Conservation (phyloP, 2,888 invertebrate species). For the Melieria omissa region DNA sequence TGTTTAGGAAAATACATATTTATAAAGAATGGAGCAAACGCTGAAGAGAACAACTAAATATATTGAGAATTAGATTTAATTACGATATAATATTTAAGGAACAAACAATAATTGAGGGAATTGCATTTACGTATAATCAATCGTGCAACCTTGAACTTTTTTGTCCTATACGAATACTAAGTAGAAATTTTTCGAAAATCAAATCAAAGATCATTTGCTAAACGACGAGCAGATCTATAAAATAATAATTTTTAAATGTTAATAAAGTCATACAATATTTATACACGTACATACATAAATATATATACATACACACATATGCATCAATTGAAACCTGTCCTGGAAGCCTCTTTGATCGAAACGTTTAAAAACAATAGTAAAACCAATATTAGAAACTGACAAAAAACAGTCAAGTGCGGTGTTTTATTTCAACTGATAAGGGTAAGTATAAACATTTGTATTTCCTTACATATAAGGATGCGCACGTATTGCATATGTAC, state of each 20-base stretch:
- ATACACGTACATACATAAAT: conserved; percentile 5
- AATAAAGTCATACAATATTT: background rate
- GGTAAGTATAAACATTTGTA: no score
- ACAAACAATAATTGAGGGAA: conserved; percentile 13
- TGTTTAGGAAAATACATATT: conserved; percentile 37
- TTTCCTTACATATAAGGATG: no score
- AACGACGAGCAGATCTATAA: background rate
- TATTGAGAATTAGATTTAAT: conserved; percentile 7
- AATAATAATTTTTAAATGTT: conserved; percentile 11
- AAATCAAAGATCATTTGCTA: background rate
- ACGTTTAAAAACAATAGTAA: conserved; percentile 9
- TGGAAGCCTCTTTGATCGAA: conserved; percentile 6
- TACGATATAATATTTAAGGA: conserved; percentile 6
- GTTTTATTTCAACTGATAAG: no score
- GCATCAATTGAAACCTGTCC: conserved; percentile 7
- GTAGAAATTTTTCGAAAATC: background rate
- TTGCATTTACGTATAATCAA: conserved; percentile 27
- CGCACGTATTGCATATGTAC: no score
- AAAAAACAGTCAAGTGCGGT: background rate
- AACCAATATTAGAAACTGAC: conserved; percentile 8
- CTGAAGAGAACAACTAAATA: conserved; percentile 23
- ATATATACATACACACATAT: background rate
- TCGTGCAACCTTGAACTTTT: conserved; percentile 2
- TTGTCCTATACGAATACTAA: background rate
- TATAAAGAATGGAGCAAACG: conserved; percentile 25